Base-by-base conservation (phyloP, 2,113 vertebrate genomes). In the Brevimyrus niger region DNA sequence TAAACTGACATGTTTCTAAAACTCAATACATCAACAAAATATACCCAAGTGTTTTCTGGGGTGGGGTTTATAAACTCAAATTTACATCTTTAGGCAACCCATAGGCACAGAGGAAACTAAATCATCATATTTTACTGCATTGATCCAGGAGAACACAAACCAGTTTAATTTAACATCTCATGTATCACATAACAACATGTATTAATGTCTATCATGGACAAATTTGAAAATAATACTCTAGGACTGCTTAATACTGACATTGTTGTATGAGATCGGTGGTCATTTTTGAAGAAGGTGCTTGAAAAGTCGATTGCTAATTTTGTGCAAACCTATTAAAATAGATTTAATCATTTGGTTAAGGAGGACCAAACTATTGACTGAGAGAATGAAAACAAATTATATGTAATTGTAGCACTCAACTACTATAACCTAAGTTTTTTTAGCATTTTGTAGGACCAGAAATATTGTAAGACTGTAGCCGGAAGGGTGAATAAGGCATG, bases 11-110 rank as follows among this genome's bases (percentile, higher is more conserved):
- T 10, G 47, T 19, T 31, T 86, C 10, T 47, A 53, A 86, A 35
- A 86, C 84, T 86, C 48, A 86, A 35, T 53, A 51, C n/a, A 51
- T 86, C 84, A 53, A 11, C n/a, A 19, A 83, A 44, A 86, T 83
- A 83, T 47, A 46, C 80, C 44, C 17, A 35, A 83, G 80, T 42
- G 47, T 51, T 31, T 47, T 50, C 21, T 47, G 23, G n/a, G 9
- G n/a, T 50, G 44, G 84, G 15, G 3, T 86, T 35, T 50, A 23
- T 50, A 50, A 51, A 50, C 47, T 27, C 0, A 0, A 50, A 86
- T 27, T 44, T 10, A 86, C 17, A 51, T 48, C 84, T 86, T 27
- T 86, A 31, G 84, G 84, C 47, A 51, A n/a, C n/a, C 2, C 23
- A 51, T 4, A 48, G 83, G 42, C 50, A 2, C 46, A 15, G 11